These are phyloP conservation scores for Xylocopa sonorina DNA, from an alignment of 1,140 invertebrate genomes.

Conservation along the genomic window DNA sequence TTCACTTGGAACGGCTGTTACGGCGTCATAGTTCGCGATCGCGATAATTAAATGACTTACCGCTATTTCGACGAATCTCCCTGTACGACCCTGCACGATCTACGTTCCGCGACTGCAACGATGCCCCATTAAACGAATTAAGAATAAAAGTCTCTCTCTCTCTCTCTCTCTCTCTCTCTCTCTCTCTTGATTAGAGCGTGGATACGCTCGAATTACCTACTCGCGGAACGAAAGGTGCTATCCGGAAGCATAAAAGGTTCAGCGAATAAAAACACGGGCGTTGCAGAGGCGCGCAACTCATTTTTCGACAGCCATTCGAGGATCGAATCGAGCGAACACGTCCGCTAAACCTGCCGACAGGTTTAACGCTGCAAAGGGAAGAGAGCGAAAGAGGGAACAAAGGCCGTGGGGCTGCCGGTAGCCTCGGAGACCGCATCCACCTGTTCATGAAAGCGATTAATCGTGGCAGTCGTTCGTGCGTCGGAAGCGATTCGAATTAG, in stretches of 20 bases:
- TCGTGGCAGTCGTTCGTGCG: constrained; percentile 50
- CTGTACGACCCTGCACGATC: too few relatives aligned
- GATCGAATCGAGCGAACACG: constrained; percentile 41
- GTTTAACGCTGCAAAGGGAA: constrained; percentile 41
- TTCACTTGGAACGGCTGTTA: background rate
- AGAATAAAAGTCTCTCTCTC: too few relatives aligned
- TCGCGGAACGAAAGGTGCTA: too few relatives aligned
- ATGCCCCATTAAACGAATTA: background rate
- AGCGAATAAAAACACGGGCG: background rate
- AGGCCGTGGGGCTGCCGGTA: constrained; percentile 26
- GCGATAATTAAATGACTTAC: constrained; percentile 16
- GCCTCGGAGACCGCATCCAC: constrained; percentile 52
- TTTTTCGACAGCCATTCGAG: constrained; percentile 17
- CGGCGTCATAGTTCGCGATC: background rate
- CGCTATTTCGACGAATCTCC: background rate
- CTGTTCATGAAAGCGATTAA: constrained; percentile 66
- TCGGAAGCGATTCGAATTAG: constrained; percentile 65
- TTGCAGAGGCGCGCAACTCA: background rate
- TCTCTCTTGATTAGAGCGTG: too few relatives aligned
- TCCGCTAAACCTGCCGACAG: constrained; percentile 46
- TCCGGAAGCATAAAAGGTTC: background rate
- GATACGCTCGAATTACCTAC: too few relatives aligned
- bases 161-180: too few relatives aligned
- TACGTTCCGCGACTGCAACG: background rate
- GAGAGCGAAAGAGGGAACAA: constrained; percentile 16